Conservation (phyloP, 2,113 vertebrate species). For the Porphyrio hochstetteri region DNA sequence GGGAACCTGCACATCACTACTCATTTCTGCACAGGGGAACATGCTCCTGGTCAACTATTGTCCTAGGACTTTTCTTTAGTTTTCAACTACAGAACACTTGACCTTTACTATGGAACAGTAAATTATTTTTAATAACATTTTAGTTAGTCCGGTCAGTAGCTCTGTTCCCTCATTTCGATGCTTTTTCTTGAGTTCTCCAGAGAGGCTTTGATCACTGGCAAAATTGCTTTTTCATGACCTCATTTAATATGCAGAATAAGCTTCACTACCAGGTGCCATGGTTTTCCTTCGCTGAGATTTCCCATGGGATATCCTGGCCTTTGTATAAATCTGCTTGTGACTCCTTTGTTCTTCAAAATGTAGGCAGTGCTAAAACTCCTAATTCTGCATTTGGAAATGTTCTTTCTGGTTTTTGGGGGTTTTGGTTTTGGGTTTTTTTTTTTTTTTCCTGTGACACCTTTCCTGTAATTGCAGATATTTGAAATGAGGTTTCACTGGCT, state of each 20-base stretch:
- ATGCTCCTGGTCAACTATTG: background rate
- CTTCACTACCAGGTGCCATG: background rate
- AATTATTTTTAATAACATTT: background rate
- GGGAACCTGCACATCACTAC: background rate
- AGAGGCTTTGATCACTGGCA: slow-evolving; percentile 2
- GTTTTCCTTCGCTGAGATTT: slow-evolving; percentile 1
- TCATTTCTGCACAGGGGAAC: background rate
- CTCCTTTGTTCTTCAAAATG: slow-evolving; percentile 22
- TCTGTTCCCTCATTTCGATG: background rate
- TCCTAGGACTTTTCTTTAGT: background rate
- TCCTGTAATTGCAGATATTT: background rate
- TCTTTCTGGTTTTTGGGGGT: background rate
- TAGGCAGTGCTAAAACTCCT: background rate
- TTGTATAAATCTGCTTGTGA: slow-evolving; percentile 15
- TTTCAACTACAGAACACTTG: background rate
- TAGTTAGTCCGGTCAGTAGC: background rate
- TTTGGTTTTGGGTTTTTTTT: background rate
- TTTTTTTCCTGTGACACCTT: background rate
- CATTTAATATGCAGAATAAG: slow-evolving; percentile 50
- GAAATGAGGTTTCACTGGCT: background rate
- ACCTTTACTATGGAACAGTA: background rate
- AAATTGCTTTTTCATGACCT: slow-evolving; percentile 24
- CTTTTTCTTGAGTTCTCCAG: background rate
- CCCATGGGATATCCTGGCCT: background rate
- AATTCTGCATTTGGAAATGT: background rate